Conservation (phyloP, 2,888 invertebrate species). For the Pollenia angustigena region DNA sequence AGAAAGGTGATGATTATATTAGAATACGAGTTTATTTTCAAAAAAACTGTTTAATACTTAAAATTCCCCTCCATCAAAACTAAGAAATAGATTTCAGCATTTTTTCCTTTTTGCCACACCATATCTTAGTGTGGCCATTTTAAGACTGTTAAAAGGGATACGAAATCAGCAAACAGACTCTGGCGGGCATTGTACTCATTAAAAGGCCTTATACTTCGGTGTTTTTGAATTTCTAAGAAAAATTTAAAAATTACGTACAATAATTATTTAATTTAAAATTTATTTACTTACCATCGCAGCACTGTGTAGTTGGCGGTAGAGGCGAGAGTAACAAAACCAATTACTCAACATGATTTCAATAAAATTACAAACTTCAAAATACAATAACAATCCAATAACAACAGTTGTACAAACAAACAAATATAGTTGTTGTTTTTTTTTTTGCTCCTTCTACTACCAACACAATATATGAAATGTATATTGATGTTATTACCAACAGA, state of each 20-base stretch:
- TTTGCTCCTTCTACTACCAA: constrained; percentile 1
- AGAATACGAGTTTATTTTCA: too few species aligned
- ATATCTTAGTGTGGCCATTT: too few species aligned
- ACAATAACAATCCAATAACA: constrained; percentile 67
- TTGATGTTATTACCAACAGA: constrained; percentile 42
- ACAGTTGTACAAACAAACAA: constrained; percentile 66
- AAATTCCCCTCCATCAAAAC: too few species aligned
- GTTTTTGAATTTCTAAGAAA: not conserved
- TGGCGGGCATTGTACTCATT: too few species aligned
- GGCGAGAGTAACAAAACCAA: constrained; percentile 75
- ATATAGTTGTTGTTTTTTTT: constrained; percentile 34
- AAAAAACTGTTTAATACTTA: too few species aligned
- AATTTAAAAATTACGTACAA: not conserved
- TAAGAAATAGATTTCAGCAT: too few species aligned
- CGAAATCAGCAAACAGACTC: too few species aligned
- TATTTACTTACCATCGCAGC: not conserved
- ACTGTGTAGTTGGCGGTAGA: constrained; percentile 32
- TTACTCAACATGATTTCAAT: constrained; percentile 84
- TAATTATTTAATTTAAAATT: not conserved
- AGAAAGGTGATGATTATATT: too few species aligned
- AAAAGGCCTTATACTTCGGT: too few species aligned
- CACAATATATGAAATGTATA: not conserved
- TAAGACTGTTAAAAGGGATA: too few species aligned
- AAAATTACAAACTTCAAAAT: constrained; percentile 80
- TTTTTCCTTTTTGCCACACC: too few species aligned